Percentiles rank a stretch among this genome's conserved stretches.
Evolutionary conservation across 2,113 vertebrate genomes (phyloP).

Genomic region (Crocuta crocuta): DNA sequence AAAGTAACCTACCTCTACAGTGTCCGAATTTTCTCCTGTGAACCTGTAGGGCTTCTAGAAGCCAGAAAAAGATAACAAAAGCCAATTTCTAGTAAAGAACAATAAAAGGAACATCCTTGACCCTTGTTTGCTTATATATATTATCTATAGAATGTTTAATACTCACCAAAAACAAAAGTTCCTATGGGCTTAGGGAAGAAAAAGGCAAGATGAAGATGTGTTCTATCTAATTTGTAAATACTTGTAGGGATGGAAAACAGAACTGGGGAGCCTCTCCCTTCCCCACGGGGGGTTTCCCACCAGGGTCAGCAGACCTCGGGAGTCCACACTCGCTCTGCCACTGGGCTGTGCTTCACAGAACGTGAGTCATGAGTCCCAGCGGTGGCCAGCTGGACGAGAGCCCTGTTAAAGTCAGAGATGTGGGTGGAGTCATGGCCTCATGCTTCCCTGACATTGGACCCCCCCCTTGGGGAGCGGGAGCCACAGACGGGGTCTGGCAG

Average conservation of each 20-base stretch:
- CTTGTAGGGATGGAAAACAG: not conserved
- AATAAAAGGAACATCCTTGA: not conserved
- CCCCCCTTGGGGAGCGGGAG: rapidly evolving
- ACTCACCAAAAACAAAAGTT: not conserved
- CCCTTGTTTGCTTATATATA: not conserved
- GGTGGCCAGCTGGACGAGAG: not conserved
- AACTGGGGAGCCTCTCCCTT: not conserved
- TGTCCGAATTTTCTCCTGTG: not conserved
- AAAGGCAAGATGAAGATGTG: not conserved
- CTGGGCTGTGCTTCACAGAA: rapidly evolving
- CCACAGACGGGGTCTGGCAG: rapidly evolving
- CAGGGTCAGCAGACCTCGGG: too few relatives aligned
- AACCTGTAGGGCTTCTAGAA: not conserved
- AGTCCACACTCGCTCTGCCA: not conserved
- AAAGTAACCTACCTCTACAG: not conserved
- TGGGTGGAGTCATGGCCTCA: not conserved
- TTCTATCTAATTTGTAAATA: not conserved
- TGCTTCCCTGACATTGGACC: too few relatives aligned
- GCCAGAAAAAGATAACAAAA: not conserved
- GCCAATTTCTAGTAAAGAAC: not conserved
- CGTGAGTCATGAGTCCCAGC: not conserved
- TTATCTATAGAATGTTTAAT: not conserved
- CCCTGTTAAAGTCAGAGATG: too few relatives aligned
- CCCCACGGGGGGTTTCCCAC: rapidly evolving
- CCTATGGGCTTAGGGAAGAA: not conserved